phyloP scores from a whole-genome alignment of 2,888 invertebrate genomes.

The Xylota segnis region DNA sequence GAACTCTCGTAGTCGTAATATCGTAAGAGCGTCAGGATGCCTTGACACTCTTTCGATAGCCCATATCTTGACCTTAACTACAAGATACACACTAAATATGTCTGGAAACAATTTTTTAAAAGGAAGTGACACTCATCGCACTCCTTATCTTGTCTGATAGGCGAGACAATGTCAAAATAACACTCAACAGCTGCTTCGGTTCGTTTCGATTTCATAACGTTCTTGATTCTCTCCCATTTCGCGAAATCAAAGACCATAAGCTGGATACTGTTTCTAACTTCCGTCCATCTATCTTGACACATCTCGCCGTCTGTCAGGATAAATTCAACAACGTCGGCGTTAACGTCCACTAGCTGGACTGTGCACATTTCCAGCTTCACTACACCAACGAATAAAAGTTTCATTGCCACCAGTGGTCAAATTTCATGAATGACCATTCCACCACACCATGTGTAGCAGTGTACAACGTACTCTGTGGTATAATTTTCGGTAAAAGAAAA shows the following conservation, averaged over 20 bases:
- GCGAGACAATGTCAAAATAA: slow-evolving; percentile 22
- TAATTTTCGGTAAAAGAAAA: slow-evolving; percentile 38
- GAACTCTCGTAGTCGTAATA: too few species aligned
- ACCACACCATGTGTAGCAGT: background rate
- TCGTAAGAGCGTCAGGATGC: background rate
- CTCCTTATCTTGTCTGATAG: slow-evolving; percentile 34
- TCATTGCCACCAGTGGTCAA: slow-evolving; percentile 45
- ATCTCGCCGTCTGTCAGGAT: background rate
- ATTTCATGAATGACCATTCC: slow-evolving; percentile 55
- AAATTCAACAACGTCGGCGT: too few species aligned
- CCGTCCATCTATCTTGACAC: background rate
- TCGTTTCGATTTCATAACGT: background rate
- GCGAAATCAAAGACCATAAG: background rate
- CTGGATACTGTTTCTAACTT: background rate
- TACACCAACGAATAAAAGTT: slow-evolving; percentile 1
- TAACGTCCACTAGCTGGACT: background rate
- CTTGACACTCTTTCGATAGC: slow-evolving; percentile 23
- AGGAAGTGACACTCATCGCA: slow-evolving; percentile 13
- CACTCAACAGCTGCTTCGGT: background rate
- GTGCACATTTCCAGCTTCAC: slow-evolving; percentile 6
- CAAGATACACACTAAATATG: background rate
- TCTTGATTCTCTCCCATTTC: slow-evolving; percentile 3
- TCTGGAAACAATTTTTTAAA: background rate
- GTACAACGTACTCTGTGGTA: background rate
- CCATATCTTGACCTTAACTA: background rate